Evolutionary conservation across 2,797 vertebrate species (phyloP).

Genomic region (Schizothorax lantsangensis): DNA sequence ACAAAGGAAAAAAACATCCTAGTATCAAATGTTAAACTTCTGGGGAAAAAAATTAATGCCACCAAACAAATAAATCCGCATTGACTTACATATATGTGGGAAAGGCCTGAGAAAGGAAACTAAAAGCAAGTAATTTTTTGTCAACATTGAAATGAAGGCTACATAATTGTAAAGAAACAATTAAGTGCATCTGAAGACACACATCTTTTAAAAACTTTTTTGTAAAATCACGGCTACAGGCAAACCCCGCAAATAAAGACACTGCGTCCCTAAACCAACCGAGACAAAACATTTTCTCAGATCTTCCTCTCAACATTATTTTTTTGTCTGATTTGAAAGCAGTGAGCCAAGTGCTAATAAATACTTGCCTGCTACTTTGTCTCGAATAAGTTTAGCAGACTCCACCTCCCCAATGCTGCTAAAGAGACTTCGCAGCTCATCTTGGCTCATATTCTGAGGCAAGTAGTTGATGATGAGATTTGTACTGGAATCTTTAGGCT

Average conservation of each 20-base stretch:
- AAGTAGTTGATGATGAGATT: conserved; percentile 99
- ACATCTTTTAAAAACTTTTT: background rate
- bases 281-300: background rate
- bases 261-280: background rate
- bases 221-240: background rate
- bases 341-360: background rate
- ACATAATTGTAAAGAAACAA: conserved; percentile 6
- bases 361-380: conserved; percentile 95
- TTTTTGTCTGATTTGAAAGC: background rate
- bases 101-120: conserved; percentile 14
- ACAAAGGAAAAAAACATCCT: conserved; percentile 79
- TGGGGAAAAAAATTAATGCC: conserved; percentile 65
- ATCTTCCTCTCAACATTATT: background rate
- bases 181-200: conserved; percentile 1
- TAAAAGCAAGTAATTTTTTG: background rate
- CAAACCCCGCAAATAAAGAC: conserved; percentile 9
- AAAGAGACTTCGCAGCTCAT: conserved; percentile 95
- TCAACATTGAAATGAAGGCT: conserved; percentile 16
- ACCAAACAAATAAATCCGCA: conserved; percentile 66
- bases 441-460: conserved; percentile 98
- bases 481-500: conserved; percentile 93
- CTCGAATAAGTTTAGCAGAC: conserved; percentile 96
- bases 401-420: conserved; percentile 98
- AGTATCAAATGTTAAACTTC: conserved; percentile 69
- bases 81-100: background rate